phyloP scores from a whole-genome alignment of 2,797 vertebrate species.

The Spheniscus humboldti region DNA sequence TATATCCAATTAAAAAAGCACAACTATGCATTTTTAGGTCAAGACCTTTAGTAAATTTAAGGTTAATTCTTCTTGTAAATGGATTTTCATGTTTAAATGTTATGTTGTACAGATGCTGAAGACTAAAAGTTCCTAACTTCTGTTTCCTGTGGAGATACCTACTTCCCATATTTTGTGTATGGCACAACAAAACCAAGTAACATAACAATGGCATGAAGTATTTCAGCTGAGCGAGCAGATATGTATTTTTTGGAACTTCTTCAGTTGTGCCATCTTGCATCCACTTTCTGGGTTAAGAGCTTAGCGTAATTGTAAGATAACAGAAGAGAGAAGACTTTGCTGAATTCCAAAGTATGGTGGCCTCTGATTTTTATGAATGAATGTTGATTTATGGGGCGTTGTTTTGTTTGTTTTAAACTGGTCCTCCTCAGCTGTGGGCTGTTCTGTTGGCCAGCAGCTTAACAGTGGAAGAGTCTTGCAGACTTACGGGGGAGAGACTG shows the following conservation, averaged over 20 bases:
- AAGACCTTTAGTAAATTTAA: not conserved
- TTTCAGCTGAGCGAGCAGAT: not conserved
- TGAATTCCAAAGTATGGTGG: not conserved
- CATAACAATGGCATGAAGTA: not conserved
- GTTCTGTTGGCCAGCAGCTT: not conserved
- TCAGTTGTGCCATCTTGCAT: not conserved
- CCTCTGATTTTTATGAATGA: not conserved
- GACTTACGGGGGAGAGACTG: not conserved
- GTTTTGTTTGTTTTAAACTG: not conserved
- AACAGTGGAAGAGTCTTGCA: not conserved
- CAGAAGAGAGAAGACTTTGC: not conserved
- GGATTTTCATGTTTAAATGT: not conserved
- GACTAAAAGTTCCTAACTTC: not conserved
- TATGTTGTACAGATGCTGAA: not conserved
- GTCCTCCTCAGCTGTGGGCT: not conserved
- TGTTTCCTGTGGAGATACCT: not conserved
- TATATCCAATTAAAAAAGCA: not conserved
- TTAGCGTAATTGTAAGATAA: not conserved
- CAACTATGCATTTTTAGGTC: not conserved
- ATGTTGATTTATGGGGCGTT: not conserved
- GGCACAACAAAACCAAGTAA: not conserved
- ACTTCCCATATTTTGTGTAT: not conserved
- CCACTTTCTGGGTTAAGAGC: not conserved
- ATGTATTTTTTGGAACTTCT: rapidly evolving
- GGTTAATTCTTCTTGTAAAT: not conserved